Evolutionary conservation across 2,113 vertebrate species (phyloP).

Genomic region (Pomatorhinus ruficollis): DNA sequence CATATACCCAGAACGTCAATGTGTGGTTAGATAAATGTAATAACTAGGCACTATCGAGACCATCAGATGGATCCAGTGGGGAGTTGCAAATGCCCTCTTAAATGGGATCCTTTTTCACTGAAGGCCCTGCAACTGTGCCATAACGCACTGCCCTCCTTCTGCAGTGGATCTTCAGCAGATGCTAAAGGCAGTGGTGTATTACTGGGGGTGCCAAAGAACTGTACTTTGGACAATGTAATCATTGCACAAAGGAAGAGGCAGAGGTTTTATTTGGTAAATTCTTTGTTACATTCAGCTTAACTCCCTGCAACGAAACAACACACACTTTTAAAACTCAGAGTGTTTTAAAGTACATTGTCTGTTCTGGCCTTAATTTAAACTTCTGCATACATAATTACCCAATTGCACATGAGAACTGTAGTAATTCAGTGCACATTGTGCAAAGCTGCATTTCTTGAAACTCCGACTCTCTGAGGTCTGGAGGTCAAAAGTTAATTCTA

Average conservation of each 20-base stretch:
- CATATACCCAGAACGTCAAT: not conserved
- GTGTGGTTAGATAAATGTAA: not conserved
- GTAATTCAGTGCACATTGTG: not conserved
- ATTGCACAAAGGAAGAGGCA: not conserved
- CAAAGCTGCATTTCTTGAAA: conserved; percentile 17
- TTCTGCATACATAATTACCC: not conserved
- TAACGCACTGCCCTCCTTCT: not conserved
- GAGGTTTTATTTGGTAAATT: not conserved
- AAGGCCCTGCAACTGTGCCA: not conserved
- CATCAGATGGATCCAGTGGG: not conserved
- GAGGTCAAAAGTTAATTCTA: conserved; percentile 51
- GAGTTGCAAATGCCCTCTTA: not conserved
- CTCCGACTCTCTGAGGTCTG: not conserved
- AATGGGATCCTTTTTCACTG: not conserved
- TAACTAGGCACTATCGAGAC: not conserved
- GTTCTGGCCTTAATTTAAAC: not conserved
- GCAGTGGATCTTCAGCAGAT: not conserved
- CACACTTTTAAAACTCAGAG: not conserved
- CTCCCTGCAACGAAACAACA: not conserved
- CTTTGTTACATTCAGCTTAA: not conserved
- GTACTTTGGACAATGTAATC: not conserved
- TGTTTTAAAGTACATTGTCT: not conserved
- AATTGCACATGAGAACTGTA: not conserved
- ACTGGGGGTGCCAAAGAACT: not conserved
- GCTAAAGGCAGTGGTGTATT: not conserved